Evolutionary conservation across 2,888 invertebrate genomes (phyloP), one percentile per base, ranked within the genome.

Genomic region (Chrysopilus asiliformis): DNA sequence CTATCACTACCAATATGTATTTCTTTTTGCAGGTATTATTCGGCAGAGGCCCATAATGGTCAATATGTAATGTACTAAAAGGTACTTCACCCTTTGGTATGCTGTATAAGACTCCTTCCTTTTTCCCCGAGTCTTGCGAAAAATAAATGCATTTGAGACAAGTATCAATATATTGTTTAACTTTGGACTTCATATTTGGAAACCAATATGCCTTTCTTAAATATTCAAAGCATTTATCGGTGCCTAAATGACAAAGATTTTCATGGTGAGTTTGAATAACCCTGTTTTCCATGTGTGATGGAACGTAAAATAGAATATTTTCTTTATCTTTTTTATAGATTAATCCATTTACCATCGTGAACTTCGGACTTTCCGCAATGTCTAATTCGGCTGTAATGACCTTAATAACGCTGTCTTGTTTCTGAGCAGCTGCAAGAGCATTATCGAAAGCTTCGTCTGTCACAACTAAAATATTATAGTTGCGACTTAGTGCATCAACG

Each of bases 191-290:
- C 40, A 55, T 45, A 18, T 50, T 45, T 13, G 48, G 49, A 43
- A 57, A 55, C 51, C 53, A 57, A 45, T 54, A 57, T n/a, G 36
- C 38, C 38, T 38, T 32, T 20, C 14, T 42, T 28, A 58, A 34
- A 14, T 44, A 34, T 14, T 52, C 43, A 16, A 45, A 36, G 19
- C 45, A 45, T 45, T 55, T 55, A 3, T 53, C 52, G 9, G 49
- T 33, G 2, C 53, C 54, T 31, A 52, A 31, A 42, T 57, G 57
- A 35, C 51, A 50, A 18, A 48, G 38, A 19, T 46, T 33, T 30
- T 55, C 52, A 43, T 53, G 53, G 16, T 38, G 38, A 6, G 40
- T 37, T 18, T 42, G 38, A n/a, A 53, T 46, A 6, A 51, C 39
- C 25, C 45, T 44, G 4, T 40, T 26, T 36, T 49, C 47, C 46